Base-by-base conservation (phyloP, 1,140 invertebrate genomes). In the Micrasema longulum region DNA sequence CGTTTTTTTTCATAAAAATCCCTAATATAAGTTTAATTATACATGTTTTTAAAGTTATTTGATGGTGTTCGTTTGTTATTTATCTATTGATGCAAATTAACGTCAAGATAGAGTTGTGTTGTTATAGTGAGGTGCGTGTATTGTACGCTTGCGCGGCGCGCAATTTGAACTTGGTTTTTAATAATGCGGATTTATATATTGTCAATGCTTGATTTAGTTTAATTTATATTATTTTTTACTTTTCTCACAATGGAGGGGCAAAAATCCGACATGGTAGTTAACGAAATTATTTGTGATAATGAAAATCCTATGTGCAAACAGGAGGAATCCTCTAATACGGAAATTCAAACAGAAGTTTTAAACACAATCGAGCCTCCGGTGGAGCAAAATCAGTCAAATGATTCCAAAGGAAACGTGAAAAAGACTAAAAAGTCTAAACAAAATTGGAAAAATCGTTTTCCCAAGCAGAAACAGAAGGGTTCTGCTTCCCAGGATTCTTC, bases 391-490 rank as follows among this genome's bases (percentile, higher is more conserved):
- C 47, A 45, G 16, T 14, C 68, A 11, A 6, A 35, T 52, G 69
- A 66, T 65, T 53, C 60, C 16, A 66, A 71, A 48, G 60, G 48
- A 12, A 53, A 48, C 45, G 47, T 43, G 12, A 84, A 82, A 26
- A 75, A 72, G 43, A 11, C 38, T 16, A 72, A 72, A 41, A 75
- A 75, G 53, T 69, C 57, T 4, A 85, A 85, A 72, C 83, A 83
- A 76, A 72, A 77, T 1, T 82, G 84, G 76, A 84, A 83, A 76
- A 84, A 84, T 75, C 80, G 83, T 6, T 79, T 83, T 72, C 79
- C 80, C 2, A 85, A 85, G 65, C 84, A 84, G 69, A 78, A 81
- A 36, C 80, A 82, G 45, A 71, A 71, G 47, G 38, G 76, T 78
- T 47, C 73, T 76, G 16, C 69, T 12, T 62, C 78, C 6, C 83